Base-by-base conservation (phyloP, 2,888 invertebrate genomes). In the Tetropium fuscum region DNA sequence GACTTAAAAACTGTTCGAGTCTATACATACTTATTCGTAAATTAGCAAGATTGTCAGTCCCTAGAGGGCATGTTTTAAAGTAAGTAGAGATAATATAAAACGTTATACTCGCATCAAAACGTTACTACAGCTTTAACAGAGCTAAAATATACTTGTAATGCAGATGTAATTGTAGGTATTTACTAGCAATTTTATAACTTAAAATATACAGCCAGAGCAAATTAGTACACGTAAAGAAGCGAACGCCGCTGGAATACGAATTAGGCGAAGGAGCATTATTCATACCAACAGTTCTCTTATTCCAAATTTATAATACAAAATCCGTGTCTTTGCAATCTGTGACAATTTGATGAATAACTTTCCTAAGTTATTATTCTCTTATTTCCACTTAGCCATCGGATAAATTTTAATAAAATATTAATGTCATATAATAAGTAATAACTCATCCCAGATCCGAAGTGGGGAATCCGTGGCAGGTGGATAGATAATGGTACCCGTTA, bases 211-310 rank as follows among this genome's bases (percentile, higher is more conserved):
- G 59, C 55, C 60, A 36, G 48, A 53, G 63, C 53, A 61, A 68
- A 68, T 68, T 68, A 65, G 56, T 53, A 55, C 61, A 63, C 58
- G 56, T 58, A 65, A 68, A 67, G 64, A 68, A 65, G 64, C 58
- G 57, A 57, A 61, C 67, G 64, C 59, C 40, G 54, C 55, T 32
- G 44, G 65, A 65, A 68, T 68, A 59, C 54, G 61, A 65, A 68
- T 65, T 59, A 68, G 59, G 58, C 65, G 45, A 48, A 49, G 54
- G 59, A 57, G 49, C 63, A 65, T 63, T 61, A 59, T 63, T 65
- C 64, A 65, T 59, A 63, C n/a, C n/a, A n/a, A n/a, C 54, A 49
- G 40, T 55, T 53, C 57, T 55, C 58, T 53, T 49, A 57, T 49
- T 54, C 34, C 36, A 30, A 47, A 59, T 63, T 66, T 63, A 58